These are phyloP conservation scores for Nycticebus coucang DNA, from an alignment of 2,113 vertebrate genomes.

Conservation along the genomic window DNA sequence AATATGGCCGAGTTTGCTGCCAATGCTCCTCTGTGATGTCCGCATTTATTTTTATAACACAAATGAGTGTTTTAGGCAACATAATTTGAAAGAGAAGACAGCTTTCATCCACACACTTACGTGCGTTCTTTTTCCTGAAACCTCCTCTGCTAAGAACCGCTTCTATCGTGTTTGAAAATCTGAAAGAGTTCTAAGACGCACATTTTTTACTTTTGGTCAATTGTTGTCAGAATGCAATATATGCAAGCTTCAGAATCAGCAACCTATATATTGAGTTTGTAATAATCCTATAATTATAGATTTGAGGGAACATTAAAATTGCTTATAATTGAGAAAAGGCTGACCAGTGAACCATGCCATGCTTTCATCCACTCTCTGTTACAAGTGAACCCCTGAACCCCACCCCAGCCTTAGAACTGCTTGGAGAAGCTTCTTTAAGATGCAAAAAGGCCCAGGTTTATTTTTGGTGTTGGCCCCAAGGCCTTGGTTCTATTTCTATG, in stretches of 20 bases:
- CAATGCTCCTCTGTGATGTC: background rate
- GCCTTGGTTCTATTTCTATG: background rate
- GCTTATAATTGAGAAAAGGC: slow-evolving; percentile 19
- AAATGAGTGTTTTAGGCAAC: slow-evolving; percentile 27
- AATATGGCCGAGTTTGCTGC: background rate
- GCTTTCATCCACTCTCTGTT: background rate
- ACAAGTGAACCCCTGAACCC: background rate
- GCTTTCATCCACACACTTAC: background rate
- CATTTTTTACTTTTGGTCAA: background rate
- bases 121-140: background rate
- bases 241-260: background rate
- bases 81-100: background rate
- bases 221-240: slow-evolving; percentile 2
- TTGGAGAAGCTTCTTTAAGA: background rate
- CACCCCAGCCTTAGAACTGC: background rate
- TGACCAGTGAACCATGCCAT: background rate
- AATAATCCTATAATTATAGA: slow-evolving; percentile 54
- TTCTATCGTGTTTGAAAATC: background rate
- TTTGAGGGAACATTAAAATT: slow-evolving; percentile 50
- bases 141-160: background rate
- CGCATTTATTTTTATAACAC: slow-evolving; percentile 49
- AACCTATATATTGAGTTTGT: slow-evolving; percentile 24
- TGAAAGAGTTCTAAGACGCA: too few relatives aligned
- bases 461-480: background rate
- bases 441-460: background rate